These are phyloP conservation scores for Triops longicaudatus DNA, from an alignment of 1,140 invertebrate genomes.

Conservation along the genomic window DNA sequence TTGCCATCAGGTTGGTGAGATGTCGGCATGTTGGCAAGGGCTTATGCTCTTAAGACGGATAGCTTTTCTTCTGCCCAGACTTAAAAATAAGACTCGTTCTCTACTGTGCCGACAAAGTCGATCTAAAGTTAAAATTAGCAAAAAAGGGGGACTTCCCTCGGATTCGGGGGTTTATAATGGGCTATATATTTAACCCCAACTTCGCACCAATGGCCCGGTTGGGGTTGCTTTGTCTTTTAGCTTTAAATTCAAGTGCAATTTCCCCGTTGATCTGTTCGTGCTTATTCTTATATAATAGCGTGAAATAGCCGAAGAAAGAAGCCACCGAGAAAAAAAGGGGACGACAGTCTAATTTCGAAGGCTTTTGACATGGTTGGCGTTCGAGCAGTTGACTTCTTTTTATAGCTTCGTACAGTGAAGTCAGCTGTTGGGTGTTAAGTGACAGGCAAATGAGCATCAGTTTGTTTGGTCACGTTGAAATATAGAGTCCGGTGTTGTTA, in stretches of 20 bases:
- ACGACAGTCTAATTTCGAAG: not conserved
- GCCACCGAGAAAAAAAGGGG: not conserved
- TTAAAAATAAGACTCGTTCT: slow-evolving; percentile 1
- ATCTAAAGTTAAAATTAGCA: not conserved
- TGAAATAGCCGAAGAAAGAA: not conserved
- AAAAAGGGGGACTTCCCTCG: slow-evolving; percentile 10
- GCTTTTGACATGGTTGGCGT: slow-evolving; percentile 1
- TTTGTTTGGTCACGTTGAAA: slow-evolving; percentile 9
- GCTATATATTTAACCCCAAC: not conserved
- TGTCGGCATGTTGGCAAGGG: slow-evolving; percentile 10
- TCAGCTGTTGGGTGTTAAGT: slow-evolving; percentile 14
- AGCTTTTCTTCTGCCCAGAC: not conserved
- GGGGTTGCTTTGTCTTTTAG: no score
- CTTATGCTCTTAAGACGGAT: not conserved
- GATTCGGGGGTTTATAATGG: not conserved
- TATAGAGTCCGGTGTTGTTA: not conserved
- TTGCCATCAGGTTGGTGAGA: slow-evolving; percentile 14
- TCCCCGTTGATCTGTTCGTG: not conserved
- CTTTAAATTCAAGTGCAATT: not conserved
- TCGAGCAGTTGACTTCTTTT: not conserved
- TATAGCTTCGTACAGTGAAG: not conserved
- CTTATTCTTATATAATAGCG: not conserved
- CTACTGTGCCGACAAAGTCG: not conserved
- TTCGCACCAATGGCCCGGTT: not conserved
- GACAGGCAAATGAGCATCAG: slow-evolving; percentile 11